These are phyloP conservation scores for Dinoponera quadriceps DNA, from an alignment of 1,140 invertebrate genomes.

Conservation along the genomic window DNA sequence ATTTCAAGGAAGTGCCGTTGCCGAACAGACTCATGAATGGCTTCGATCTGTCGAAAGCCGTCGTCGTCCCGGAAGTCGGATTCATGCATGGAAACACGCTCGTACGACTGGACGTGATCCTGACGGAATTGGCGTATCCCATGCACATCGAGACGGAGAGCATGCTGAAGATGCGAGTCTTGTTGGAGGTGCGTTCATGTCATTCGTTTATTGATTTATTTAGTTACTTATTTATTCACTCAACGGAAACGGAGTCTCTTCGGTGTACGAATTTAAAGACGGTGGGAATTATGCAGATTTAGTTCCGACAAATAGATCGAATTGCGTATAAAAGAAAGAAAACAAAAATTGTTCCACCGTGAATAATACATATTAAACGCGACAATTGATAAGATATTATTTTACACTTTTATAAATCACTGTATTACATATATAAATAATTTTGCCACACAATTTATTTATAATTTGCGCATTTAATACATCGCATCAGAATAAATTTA, in stretches of 20 bases:
- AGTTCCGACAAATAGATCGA: too few species aligned
- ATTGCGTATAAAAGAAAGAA: too few species aligned
- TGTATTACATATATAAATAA: background rate
- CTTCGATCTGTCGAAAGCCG: constrained; percentile 73
- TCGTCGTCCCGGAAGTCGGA: constrained; percentile 76
- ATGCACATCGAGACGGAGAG: constrained; percentile 64
- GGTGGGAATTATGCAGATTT: too few species aligned
- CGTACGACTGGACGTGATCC: constrained; percentile 65
- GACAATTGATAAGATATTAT: too few species aligned
- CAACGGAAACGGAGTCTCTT: too few species aligned
- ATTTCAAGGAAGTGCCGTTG: constrained; percentile 67
- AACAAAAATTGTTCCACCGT: too few species aligned
- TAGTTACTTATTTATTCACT: too few species aligned
- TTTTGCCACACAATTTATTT: background rate
- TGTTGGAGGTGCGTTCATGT: constrained; percentile 63
- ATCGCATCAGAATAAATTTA: too few species aligned
- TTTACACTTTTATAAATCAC: too few species aligned
- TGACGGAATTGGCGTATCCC: constrained; percentile 55
- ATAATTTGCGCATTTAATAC: too few species aligned
- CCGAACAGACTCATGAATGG: constrained; percentile 62
- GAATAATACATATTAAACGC: too few species aligned
- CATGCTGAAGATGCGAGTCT: constrained; percentile 63
- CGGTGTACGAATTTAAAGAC: too few species aligned
- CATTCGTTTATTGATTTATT: background rate
- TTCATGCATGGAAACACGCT: constrained; percentile 72